phyloP scores from a whole-genome alignment of 2,888 invertebrate genomes.

The Gari tellinella region DNA sequence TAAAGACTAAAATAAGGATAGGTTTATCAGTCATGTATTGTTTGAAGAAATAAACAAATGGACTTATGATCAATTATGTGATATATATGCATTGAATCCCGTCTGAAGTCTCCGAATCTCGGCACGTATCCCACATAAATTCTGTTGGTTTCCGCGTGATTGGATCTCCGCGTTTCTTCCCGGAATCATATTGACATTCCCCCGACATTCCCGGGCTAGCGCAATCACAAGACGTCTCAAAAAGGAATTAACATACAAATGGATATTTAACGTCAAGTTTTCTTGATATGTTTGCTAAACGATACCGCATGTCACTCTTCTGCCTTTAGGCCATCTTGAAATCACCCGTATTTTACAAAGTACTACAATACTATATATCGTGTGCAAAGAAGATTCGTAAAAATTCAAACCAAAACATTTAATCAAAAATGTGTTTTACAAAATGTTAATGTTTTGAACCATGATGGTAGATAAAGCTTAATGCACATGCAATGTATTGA shows the following conservation, averaged over 20 bases:
- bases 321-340: too few relatives aligned
- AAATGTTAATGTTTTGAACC: too few relatives aligned
- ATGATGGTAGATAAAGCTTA: too few relatives aligned
- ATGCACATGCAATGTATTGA: too few relatives aligned
- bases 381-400: too few relatives aligned
- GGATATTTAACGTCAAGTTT: conserved; percentile 48
- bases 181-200: conserved; percentile 51
- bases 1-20: conserved; percentile 42
- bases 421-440: too few relatives aligned
- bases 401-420: too few relatives aligned
- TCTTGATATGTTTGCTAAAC: too few relatives aligned
- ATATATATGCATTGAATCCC: conserved; percentile 62
- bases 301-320: too few relatives aligned
- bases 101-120: conserved; percentile 44
- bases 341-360: too few relatives aligned
- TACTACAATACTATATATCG: too few relatives aligned
- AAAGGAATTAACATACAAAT: conserved; percentile 65
- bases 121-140: conserved; percentile 36
- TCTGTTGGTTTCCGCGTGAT: conserved; percentile 59
- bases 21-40: conserved; percentile 50
- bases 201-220: conserved; percentile 29
- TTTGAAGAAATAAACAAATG: conserved; percentile 41
- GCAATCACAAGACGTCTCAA: conserved; percentile 42
- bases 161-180: conserved; percentile 42
- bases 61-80: conserved; percentile 60